phyloP scores from a whole-genome alignment of 2,888 invertebrate genomes.

The Tetragnatha montana region DNA sequence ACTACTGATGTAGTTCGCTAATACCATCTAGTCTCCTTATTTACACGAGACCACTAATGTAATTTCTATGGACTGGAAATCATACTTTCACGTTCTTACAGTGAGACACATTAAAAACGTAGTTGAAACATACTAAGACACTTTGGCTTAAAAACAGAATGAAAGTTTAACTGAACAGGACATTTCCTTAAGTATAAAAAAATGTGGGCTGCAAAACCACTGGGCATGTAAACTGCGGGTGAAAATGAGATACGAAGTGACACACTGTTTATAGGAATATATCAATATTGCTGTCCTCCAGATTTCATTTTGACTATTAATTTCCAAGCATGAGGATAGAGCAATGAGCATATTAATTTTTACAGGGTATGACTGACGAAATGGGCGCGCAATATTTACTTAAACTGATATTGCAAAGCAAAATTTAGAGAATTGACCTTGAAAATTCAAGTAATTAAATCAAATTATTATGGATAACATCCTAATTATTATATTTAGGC shows the following conservation, averaged over 20 bases:
- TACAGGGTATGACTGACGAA: too few relatives aligned
- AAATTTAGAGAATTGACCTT: too few relatives aligned
- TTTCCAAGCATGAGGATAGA: neutral
- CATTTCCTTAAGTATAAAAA: neutral
- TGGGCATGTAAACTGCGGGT: neutral
- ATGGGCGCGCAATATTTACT: too few relatives aligned
- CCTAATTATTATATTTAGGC: too few relatives aligned
- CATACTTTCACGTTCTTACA: neutral
- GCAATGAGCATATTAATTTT: too few relatives aligned
- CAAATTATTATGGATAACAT: too few relatives aligned
- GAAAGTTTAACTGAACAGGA: neutral
- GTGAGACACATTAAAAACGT: neutral
- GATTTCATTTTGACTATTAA: too few relatives aligned
- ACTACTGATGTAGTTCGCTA: neutral
- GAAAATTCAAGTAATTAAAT: too few relatives aligned
- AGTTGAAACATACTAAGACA: conserved; percentile 1
- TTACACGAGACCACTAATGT: neutral
- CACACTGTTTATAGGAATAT: neutral
- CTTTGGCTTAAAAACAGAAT: neutral
- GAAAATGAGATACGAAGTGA: neutral
- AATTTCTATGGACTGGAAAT: neutral
- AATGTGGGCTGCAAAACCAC: neutral
- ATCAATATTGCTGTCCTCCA: neutral
- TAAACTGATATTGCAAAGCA: too few relatives aligned
- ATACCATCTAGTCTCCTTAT: neutral